Evolutionary conservation across 2,113 vertebrate genomes (phyloP), one percentile per base, ranked within the genome.

Genomic region (Zonotrichia leucophrys): DNA sequence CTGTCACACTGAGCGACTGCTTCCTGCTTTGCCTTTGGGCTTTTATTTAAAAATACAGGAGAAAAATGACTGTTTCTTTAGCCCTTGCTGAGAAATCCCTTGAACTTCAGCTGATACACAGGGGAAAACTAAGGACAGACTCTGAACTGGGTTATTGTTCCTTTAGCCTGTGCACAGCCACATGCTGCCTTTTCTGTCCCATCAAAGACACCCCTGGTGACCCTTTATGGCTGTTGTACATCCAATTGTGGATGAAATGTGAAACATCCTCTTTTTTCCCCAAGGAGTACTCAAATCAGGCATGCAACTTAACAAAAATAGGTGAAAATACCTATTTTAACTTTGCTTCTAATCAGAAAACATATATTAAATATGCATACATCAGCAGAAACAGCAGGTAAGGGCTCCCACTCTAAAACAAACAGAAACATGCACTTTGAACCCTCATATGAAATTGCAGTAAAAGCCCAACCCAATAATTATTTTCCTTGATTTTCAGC

Each of bases 401-500:
- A 89, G 56, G 64, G 37, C 60, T 96, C 64, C 56, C 52, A 52
- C 52, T 86, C 79, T 81, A 89, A 91, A 93, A 33, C 80, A 90
- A 95, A 96, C 33, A 92, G 88, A 88, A 94, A 82, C 7, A 41
- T 42, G 93, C 86, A 96, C 95, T 93, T 96, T 95, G 94, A 90
- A 86, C 90, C 90, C 77, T 95, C 64, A 68, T 60, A 82, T 62
- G 83, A 92, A 96, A 90, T 95, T 84, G 95, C 96, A 93, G 80
- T 95, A 97, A 94, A 97, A 96, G 83, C 80, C 95, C 94, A 94
- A 84, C 93, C 93, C 93, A 93, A 90, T 90, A 88, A 93, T 95
- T 96, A 93, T 96, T 96, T 97, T 96, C 80, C 94, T 97, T 96
- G 94, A 97, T 95, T 97, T 96, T 67, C 79, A 95, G 96, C 94